Base-by-base conservation (phyloP, 2,797 vertebrate genomes). In the Chloroceryle amazona region DNA sequence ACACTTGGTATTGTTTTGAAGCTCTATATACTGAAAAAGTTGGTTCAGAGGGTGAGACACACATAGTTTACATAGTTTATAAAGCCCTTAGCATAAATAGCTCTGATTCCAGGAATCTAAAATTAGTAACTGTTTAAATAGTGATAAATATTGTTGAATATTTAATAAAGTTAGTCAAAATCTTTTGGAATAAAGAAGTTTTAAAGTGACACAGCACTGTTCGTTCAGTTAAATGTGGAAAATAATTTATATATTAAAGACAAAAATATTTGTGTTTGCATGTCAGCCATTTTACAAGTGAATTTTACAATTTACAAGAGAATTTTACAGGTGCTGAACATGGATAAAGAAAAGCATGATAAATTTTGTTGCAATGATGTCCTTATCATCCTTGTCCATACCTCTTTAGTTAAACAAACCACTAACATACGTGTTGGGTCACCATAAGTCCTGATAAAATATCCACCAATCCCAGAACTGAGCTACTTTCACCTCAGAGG, bases 11-110 rank as follows among this genome's bases (percentile, higher is more conserved):
- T 55, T 68, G 11, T 75, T 93, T 86, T 82, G 63, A 62, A 93
- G 42, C 3, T 79, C 17, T 71, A 20, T 51, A 37, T 11, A 68
- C 17, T 19, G 86, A 93, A 66, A 2, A 86, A 58, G 15, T 58
- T 55, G 8, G 11, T 89, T 95, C 42, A 86, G 80, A 63, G 42
- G 73, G 22, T 55, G 28, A 86, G 29, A 75, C 3, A 29, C 3
- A 37, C 55, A 66, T 68, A 62, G 46, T 63, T 80, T 82, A 33
- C 35, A 62, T 70, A 76, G 35, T 61, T 90, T 85, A 66, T 10
- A 74, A 73, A 90, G 28, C 18, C 21, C n/a, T 95, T 93, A 84
- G 93, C 91, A 86, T 39, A 93, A 88, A 84, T 79, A 81, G 3
- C 16, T 90, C 25, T 85, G 70, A 80, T 92, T 94, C 78, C 62